phyloP scores from a whole-genome alignment of 2,888 invertebrate species.

The Nycteola revayana region DNA sequence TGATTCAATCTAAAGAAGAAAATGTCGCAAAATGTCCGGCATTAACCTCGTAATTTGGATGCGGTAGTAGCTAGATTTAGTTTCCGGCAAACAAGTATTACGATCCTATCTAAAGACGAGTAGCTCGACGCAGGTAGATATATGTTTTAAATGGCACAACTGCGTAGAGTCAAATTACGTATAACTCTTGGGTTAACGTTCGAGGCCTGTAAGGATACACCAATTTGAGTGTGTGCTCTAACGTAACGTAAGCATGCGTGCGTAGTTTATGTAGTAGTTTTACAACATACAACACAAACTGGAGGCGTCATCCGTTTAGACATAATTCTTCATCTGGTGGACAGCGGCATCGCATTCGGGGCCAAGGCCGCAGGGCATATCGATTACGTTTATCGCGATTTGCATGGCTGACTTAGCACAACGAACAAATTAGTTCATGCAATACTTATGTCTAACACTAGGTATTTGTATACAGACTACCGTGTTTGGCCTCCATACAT shows the following conservation, averaged over 20 bases:
- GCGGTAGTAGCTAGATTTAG: too few relatives aligned
- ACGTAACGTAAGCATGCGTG: conserved; percentile 35
- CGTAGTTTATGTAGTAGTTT: conserved; percentile 55
- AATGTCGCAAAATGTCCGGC: too few relatives aligned
- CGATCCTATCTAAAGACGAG: too few relatives aligned
- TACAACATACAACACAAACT: conserved; percentile 48
- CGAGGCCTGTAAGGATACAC: conserved; percentile 34
- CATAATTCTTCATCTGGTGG: conserved; percentile 65
- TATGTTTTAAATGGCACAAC: too few relatives aligned
- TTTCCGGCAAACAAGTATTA: too few relatives aligned
- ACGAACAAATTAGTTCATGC: conserved; percentile 25
- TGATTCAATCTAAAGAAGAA: too few relatives aligned
- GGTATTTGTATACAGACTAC: background rate
- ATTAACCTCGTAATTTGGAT: too few relatives aligned
- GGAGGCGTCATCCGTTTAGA: conserved; percentile 40
- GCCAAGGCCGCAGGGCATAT: conserved; percentile 66
- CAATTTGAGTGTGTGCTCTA: conserved; percentile 29
- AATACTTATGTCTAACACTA: conserved; percentile 12
- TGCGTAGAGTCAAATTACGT: too few relatives aligned
- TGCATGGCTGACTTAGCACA: conserved; percentile 46
- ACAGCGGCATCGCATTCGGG: conserved; percentile 65
- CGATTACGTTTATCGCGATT: conserved; percentile 64
- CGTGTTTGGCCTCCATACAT: conserved; percentile 12
- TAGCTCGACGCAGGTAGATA: too few relatives aligned
- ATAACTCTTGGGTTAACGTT: conserved; percentile 17